Evolutionary conservation across 2,888 invertebrate genomes (phyloP).

Genomic region (Ferdinandea cuprea): DNA sequence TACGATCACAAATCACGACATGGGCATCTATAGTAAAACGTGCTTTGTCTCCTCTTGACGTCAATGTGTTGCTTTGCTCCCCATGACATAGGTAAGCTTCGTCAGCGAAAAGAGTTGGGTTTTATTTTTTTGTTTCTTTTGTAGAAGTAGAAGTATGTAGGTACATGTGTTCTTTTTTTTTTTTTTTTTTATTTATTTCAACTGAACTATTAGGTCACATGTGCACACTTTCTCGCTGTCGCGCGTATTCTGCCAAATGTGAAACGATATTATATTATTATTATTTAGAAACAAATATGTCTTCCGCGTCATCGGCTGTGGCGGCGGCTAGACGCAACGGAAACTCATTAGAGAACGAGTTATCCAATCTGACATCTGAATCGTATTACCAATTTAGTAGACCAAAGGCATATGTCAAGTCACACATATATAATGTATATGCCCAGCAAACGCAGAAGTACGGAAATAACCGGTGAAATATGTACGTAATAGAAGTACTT

Average conservation of each 20-base stretch:
- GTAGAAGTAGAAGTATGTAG: neutral
- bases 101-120: too few relatives aligned
- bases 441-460: too few relatives aligned
- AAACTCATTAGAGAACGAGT: conserved; percentile 28
- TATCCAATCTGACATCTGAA: conserved; percentile 33
- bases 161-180: neutral
- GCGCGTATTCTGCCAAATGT: conserved; percentile 19
- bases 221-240: conserved; percentile 13
- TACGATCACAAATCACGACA: conserved; percentile 58
- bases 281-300: neutral
- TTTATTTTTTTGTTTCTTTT: too few relatives aligned
- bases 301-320: conserved; percentile 18
- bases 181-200: conserved; percentile 5
- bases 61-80: conserved; percentile 29
- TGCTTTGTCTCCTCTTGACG: conserved; percentile 45
- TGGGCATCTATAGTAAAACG: conserved; percentile 34
- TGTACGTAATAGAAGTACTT: too few relatives aligned
- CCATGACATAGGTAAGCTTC: conserved; percentile 35
- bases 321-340: neutral
- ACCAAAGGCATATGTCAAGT: conserved; percentile 1
- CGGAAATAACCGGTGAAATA: too few relatives aligned
- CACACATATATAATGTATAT: too few relatives aligned
- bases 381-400: conserved; percentile 19
- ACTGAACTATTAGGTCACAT: conserved; percentile 3
- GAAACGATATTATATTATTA: neutral